Conservation (phyloP, 2,888 invertebrate genomes). For the Orthonevra nobilis region DNA sequence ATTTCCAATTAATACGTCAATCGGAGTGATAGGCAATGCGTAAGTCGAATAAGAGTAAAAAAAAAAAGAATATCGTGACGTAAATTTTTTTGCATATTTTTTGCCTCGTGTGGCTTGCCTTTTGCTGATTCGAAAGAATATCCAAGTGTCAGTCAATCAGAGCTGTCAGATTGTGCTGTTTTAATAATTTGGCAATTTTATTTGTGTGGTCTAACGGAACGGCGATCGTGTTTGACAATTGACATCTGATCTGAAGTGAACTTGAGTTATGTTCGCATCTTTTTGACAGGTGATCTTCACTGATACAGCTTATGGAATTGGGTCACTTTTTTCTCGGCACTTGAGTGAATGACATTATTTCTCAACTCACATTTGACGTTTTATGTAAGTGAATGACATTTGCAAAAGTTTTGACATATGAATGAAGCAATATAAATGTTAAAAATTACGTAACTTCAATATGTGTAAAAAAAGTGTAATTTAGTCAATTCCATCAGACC, state of each 20-base stretch:
- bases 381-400: too few relatives aligned
- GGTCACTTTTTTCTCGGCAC: background rate
- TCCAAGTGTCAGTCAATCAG: conserved; percentile 26
- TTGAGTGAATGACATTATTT: background rate
- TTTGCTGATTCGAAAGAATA: conserved; percentile 24
- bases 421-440: too few relatives aligned
- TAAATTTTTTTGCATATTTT: conserved; percentile 14
- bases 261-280: conserved; percentile 3
- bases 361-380: background rate
- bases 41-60: conserved; percentile 18
- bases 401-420: too few relatives aligned
- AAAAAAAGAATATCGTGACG: background rate
- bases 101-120: too few relatives aligned
- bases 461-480: too few relatives aligned
- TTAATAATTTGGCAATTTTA: too few relatives aligned
- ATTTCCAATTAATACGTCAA: conserved; percentile 56
- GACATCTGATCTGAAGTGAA: background rate
- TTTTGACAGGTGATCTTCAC: conserved; percentile 11
- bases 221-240: conserved; percentile 11
- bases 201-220: conserved; percentile 4
- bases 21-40: conserved; percentile 36
- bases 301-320: conserved; percentile 12
- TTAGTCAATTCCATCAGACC: too few relatives aligned
- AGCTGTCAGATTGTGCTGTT: too few relatives aligned
- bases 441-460: too few relatives aligned